A percentile compares a stretch with the other conserved stretches of the same genome.
These are phyloP conservation scores for Osedax fenrisi DNA, from an alignment of 2,888 invertebrate species.

Conservation along the genomic window DNA sequence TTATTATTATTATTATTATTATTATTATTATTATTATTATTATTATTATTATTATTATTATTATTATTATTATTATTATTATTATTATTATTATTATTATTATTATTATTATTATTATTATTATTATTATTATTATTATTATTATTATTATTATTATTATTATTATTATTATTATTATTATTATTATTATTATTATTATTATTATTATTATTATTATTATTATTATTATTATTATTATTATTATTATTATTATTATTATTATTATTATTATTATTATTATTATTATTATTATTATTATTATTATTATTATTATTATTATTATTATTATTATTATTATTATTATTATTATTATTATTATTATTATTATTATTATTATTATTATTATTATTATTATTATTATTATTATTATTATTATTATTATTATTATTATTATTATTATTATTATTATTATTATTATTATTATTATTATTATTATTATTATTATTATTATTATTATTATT, in stretches of 20 bases:
- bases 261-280: no score
- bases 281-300: no score
- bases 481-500: constrained; percentile 6
- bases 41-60: constrained; percentile 5
- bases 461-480: neutral
- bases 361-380: no score
- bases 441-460: neutral
- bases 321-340: no score
- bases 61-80: neutral
- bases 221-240: no score
- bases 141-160: constrained; percentile 8
- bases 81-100: constrained; percentile 4
- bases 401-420: constrained; percentile 14
- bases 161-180: constrained; percentile 1
- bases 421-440: neutral
- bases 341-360: no score
- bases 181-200: neutral
- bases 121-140: neutral
- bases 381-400: neutral
- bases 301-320: no score
- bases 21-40: neutral
- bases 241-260: no score
- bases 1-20: neutral
- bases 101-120: constrained; percentile 8
- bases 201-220: constrained; percentile 12